Evolutionary conservation across 1,140 invertebrate species (phyloP), one percentile per base, ranked within the genome.

Genomic region (Cataglyphis hispanica): DNA sequence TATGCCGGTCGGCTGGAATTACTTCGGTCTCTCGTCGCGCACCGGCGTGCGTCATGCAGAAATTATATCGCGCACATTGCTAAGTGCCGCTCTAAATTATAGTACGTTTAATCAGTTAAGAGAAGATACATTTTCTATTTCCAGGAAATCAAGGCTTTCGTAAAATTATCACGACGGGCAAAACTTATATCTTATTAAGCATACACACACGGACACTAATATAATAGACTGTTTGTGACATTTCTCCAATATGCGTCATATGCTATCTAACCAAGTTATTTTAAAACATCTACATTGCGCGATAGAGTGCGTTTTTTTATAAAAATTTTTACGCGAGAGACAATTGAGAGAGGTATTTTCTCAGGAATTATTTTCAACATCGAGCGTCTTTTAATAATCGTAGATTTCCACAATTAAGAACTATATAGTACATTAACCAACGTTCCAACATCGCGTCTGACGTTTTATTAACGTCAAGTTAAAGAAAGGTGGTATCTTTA

Each of bases 41-140:
- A 69, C 50, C 77, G 66, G 76, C 53, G 78, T 67, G 76, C 66
- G 78, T 81, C 60, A 25, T 53, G 66, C 37, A 81, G 66, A 81
- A 81, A 72, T 81, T 81, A 81, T 72, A 81, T 60, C 78, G 78
- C 78, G 53, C 67, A 60, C 78, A 72, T 74, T 31, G 67, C 37
- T 43, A 60, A 83, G 67, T 46, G 56, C 67, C 67, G 67, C 53
- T 66, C 43, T 83, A 83, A 83, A 83, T 83, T 83, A 83, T 34
- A 83, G 78, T 46, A 46, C 56, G 25, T 60, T 72, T 74, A 83
- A 83, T 83, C 78, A 83, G 78, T 83, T 83, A 60, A 72, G 67
- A 72, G 67, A 72, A 60, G 67, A 83, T 83, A 34, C 37, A 43
- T 83, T 83, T 74, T 72, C 78, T 83, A 74, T 83, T 83, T 83